Conservation (phyloP, 2,113 vertebrate genomes). For the Ceyx melanurus region DNA sequence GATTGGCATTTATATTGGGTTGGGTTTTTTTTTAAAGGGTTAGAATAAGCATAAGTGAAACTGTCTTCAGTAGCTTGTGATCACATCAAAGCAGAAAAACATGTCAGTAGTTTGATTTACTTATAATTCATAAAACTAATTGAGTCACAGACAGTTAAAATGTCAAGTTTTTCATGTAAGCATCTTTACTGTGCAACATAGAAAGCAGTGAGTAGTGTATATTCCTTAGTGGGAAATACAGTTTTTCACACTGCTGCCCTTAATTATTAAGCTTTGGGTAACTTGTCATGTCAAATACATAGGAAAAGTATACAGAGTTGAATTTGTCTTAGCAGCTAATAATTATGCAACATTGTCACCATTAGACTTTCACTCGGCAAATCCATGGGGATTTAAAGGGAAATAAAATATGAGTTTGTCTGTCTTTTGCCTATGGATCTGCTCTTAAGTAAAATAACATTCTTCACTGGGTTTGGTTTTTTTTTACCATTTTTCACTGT, state of each 20-base stretch:
- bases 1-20: neutral
- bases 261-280: neutral
- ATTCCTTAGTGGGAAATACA: neutral
- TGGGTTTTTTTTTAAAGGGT: neutral
- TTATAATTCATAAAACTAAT: neutral
- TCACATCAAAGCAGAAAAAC: neutral
- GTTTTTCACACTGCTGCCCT: neutral
- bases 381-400: no score
- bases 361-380: neutral
- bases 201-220: neutral
- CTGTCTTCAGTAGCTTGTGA: neutral
- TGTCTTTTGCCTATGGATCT: no score
- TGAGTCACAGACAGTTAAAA: neutral
- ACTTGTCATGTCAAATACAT: neutral
- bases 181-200: neutral
- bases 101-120: neutral
- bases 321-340: neutral
- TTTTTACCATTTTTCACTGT: neutral
- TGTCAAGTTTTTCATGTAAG: neutral
- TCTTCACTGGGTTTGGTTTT: no score
- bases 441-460: neutral
- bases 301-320: neutral
- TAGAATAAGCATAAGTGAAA: neutral
- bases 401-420: neutral
- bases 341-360: neutral